Evolutionary conservation across 2,113 vertebrate species (phyloP).

Genomic region (Salvelinus alpinus): DNA sequence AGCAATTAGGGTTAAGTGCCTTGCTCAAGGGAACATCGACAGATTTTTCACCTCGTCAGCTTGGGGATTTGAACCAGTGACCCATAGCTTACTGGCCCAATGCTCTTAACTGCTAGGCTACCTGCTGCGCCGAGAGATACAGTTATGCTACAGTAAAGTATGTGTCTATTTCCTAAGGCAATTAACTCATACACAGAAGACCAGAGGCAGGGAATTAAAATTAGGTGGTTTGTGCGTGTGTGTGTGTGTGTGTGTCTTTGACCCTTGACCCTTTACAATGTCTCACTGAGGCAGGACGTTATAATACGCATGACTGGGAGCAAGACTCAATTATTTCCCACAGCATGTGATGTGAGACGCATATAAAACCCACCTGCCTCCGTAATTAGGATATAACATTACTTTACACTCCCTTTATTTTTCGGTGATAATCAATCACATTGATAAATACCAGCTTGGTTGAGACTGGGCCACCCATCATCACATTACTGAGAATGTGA

Average conservation of each 20-base stretch:
- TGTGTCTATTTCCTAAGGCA: not conserved
- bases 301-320: conserved; percentile 14
- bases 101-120: too few species aligned
- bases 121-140: not conserved
- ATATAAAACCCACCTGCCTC: conserved; percentile 47
- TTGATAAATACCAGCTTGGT: conserved; percentile 37
- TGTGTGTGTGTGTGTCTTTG: not conserved
- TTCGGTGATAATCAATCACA: conserved; percentile 37
- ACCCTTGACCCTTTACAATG: not conserved
- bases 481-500: conserved; percentile 22
- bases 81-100: too few species aligned
- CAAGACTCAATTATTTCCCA: not conserved
- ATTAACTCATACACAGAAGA: not conserved
- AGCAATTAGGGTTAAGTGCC: too few species aligned
- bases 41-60: too few species aligned
- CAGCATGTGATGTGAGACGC: conserved; percentile 8
- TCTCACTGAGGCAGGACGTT: not conserved
- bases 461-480: conserved; percentile 23
- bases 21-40: too few species aligned
- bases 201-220: not conserved
- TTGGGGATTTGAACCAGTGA: too few species aligned
- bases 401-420: conserved; percentile 39
- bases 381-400: conserved; percentile 37
- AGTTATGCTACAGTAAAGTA: not conserved
- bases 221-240: not conserved